Percentiles rank a stretch among this genome's conserved stretches.
phyloP scores from a whole-genome alignment of 2,113 vertebrate species.

The Aptenodytes patagonicus region DNA sequence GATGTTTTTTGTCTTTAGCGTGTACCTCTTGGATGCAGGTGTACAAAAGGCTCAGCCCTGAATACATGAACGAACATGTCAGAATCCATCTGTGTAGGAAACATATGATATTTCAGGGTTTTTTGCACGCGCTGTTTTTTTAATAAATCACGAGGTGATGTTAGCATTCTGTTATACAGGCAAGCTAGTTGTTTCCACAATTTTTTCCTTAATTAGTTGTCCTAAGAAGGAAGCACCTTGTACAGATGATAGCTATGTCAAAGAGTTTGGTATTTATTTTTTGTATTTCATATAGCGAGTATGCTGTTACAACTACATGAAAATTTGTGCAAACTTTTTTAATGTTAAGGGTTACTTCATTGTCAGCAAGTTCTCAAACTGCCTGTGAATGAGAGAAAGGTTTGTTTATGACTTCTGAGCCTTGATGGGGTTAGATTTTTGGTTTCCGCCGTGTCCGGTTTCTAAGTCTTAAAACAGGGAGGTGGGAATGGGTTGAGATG shows the following conservation, averaged over 20 bases:
- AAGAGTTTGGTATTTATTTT: background rate
- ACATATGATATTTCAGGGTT: rapidly evolving
- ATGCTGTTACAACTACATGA: background rate
- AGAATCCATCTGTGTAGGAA: background rate
- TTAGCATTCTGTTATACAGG: background rate
- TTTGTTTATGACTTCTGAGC: background rate
- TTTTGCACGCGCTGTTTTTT: background rate
- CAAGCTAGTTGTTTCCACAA: background rate
- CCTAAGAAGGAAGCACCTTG: background rate
- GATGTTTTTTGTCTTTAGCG: background rate
- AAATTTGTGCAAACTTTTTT: background rate
- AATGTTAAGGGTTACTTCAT: background rate
- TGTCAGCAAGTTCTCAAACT: background rate
- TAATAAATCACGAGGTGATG: background rate
- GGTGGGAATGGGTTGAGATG: background rate
- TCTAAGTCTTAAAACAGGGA: background rate
- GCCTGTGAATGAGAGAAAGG: background rate
- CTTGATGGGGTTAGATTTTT: background rate
- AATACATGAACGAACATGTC: background rate
- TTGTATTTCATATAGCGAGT: background rate
- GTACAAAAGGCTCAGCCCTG: background rate
- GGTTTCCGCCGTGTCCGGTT: background rate
- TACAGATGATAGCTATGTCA: background rate
- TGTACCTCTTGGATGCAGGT: no score
- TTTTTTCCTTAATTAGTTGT: background rate